A percentile compares a stretch with the other conserved stretches of the same genome.
Evolutionary conservation across 2,888 invertebrate species (phyloP).

Genomic region (Asteroscopus sphinx): DNA sequence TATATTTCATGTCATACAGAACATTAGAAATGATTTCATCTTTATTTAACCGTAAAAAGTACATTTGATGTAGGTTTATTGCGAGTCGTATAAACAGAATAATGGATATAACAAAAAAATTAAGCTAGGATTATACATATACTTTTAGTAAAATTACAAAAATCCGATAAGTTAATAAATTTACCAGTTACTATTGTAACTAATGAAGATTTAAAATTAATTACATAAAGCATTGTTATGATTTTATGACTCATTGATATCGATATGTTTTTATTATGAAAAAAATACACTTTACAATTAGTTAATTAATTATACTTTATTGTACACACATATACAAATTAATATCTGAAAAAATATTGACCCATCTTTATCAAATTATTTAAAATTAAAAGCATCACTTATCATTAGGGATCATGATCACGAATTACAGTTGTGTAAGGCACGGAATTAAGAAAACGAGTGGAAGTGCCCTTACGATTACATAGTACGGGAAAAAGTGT

Average conservation of each 20-base stretch:
- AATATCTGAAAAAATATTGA: constrained; percentile 15
- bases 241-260: too few species aligned
- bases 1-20: constrained; percentile 20
- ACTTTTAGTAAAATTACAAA: constrained; percentile 33
- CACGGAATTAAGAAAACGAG: too few species aligned
- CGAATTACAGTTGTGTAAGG: constrained; percentile 25
- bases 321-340: constrained; percentile 1
- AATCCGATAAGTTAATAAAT: neutral
- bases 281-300: too few species aligned
- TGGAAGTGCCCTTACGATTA: too few species aligned
- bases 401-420: constrained; percentile 29
- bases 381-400: constrained; percentile 31
- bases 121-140: neutral
- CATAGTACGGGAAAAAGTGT: too few species aligned
- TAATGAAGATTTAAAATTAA: neutral
- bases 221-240: neutral
- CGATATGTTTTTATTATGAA: too few species aligned
- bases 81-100: neutral
- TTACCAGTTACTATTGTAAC: neutral
- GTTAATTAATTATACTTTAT: too few species aligned
- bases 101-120: constrained; percentile 1
- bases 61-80: constrained; percentile 14
- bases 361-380: constrained; percentile 10
- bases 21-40: constrained; percentile 31
- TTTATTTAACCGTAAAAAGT: constrained; percentile 22